A percentile compares a stretch with the other conserved stretches of the same genome.
phyloP scores from a whole-genome alignment of 2,797 vertebrate species.

The Tamandua tetradactyla region DNA sequence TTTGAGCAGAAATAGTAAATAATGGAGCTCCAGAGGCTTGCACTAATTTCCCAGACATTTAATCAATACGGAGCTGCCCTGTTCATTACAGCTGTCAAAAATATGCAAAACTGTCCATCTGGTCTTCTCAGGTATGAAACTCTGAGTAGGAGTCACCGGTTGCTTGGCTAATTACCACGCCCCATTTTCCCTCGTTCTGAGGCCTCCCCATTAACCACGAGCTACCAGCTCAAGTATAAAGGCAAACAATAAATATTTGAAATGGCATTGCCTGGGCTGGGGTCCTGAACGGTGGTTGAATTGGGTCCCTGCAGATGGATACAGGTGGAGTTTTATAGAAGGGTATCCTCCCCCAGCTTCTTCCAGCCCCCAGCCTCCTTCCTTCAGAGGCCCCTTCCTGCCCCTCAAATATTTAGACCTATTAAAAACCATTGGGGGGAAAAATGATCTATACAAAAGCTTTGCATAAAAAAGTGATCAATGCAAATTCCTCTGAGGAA shows the following conservation, averaged over 20 bases:
- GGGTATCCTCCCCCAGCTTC: background rate
- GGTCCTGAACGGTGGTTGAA: background rate
- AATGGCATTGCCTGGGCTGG: conserved; percentile 42
- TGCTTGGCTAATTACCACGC: conserved; percentile 77
- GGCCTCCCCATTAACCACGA: conserved; percentile 66
- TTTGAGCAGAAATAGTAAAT: conserved; percentile 40
- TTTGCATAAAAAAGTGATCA: conserved; percentile 91
- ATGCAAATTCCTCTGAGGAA: conserved; percentile 89
- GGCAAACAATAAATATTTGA: conserved; percentile 77
- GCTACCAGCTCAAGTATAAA: conserved; percentile 69
- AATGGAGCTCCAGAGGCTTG: conserved; percentile 66
- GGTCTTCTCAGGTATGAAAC: conserved; percentile 68
- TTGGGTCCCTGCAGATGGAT: background rate
- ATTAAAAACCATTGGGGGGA: conserved; percentile 77
- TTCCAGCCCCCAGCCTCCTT: rapidly evolving
- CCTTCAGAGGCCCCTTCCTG: background rate
- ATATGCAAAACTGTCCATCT: conserved; percentile 80
- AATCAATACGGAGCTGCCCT: conserved; percentile 77
- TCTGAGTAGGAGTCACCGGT: conserved; percentile 63
- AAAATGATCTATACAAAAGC: conserved; percentile 86
- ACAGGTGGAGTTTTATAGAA: background rate
- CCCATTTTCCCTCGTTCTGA: conserved; percentile 65
- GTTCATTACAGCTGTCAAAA: conserved; percentile 82
- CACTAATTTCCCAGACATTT: conserved; percentile 76
- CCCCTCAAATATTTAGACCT: conserved; percentile 77